Conservation (phyloP, 2,888 invertebrate genomes). For the Resseliella maxima region DNA sequence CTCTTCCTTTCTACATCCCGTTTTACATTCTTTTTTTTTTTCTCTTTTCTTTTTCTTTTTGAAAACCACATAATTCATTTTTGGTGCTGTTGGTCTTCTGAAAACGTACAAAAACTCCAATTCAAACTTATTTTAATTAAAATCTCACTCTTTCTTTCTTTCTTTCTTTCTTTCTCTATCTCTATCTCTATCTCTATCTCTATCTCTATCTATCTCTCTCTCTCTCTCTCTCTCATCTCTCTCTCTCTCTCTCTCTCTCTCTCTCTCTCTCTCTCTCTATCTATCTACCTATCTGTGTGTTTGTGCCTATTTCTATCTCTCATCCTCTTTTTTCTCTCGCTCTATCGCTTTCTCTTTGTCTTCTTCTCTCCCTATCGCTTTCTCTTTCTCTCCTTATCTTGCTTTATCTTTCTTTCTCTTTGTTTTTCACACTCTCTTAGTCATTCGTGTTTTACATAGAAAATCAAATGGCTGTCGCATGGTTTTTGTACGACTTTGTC, state of each 20-base stretch:
- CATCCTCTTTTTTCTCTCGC: too few species aligned
- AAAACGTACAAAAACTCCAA: slow-evolving; percentile 47
- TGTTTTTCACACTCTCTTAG: too few species aligned
- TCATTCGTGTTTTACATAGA: too few species aligned
- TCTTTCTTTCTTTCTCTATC: neutral
- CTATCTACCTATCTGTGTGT: neutral
- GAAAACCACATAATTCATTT: neutral
- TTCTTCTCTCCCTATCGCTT: too few species aligned
- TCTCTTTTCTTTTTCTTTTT: neutral
- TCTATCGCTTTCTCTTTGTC: too few species aligned
- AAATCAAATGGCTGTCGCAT: too few species aligned
- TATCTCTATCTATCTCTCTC: neutral
- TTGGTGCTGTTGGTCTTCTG: slow-evolving; percentile 25
- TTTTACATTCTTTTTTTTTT: too few species aligned
- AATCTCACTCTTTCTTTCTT: neutral
- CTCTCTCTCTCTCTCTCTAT: neutral
- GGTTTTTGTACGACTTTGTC: neutral
- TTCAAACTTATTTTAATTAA: slow-evolving; percentile 51
- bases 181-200: neutral
- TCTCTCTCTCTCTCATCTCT: too few species aligned
- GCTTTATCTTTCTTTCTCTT: too few species aligned
- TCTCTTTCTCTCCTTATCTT: too few species aligned
- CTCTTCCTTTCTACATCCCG: neutral
- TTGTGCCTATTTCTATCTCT: neutral
- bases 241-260: neutral